Conservation (phyloP, 2,797 vertebrate genomes). For the Lacerta bilineata region DNA sequence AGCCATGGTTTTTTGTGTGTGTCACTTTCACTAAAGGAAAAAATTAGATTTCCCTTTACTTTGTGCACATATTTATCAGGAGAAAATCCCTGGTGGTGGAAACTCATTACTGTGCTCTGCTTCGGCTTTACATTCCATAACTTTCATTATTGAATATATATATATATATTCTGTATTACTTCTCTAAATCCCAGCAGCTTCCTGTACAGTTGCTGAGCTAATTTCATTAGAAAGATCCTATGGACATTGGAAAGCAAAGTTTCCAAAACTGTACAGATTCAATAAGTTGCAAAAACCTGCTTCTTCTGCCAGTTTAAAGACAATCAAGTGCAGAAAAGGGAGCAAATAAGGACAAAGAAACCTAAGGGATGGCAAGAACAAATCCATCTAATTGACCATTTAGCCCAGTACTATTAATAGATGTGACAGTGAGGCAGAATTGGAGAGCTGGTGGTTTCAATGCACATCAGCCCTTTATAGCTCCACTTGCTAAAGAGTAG, state of each 20-base stretch:
- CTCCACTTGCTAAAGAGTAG: neutral
- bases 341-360: neutral
- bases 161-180: neutral
- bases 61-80: slow-evolving; percentile 7
- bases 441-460: neutral
- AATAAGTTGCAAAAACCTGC: neutral
- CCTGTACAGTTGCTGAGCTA: neutral
- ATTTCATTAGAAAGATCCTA: neutral
- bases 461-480: neutral
- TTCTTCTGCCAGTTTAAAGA: neutral
- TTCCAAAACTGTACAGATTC: neutral
- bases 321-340: neutral
- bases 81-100: slow-evolving; percentile 16
- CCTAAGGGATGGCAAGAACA: neutral
- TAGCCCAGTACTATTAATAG: neutral
- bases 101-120: slow-evolving; percentile 17
- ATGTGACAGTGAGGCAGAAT: too few relatives aligned
- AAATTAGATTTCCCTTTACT: neutral
- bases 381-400: neutral
- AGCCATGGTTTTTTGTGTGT: neutral
- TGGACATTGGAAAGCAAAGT: neutral
- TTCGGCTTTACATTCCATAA: slow-evolving; percentile 20
- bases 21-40: neutral
- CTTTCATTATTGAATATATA: neutral
- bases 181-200: slow-evolving; percentile 11